Conservation (phyloP, 2,888 invertebrate genomes). For the Lasioglossum oenotherae region DNA sequence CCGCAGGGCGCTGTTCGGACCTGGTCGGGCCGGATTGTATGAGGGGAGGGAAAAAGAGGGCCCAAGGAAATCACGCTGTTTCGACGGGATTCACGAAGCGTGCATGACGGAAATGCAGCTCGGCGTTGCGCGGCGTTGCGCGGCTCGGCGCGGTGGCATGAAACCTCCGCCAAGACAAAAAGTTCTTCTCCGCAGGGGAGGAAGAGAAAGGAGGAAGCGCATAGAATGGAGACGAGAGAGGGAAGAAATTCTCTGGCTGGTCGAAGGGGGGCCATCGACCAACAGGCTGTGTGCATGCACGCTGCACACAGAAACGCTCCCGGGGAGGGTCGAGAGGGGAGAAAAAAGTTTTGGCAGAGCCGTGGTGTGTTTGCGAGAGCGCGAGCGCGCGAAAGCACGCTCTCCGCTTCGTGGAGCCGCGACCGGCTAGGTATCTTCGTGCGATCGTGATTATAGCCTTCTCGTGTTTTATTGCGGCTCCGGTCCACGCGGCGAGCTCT, state of each 20-base stretch:
- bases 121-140: slow-evolving; percentile 29
- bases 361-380: slow-evolving; percentile 29
- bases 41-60: slow-evolving; percentile 40
- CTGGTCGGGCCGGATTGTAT: background rate
- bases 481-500: slow-evolving; percentile 36
- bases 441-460: slow-evolving; percentile 80
- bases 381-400: slow-evolving; percentile 18
- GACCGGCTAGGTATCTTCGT: slow-evolving; percentile 63
- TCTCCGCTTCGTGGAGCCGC: slow-evolving; percentile 58
- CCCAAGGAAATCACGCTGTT: slow-evolving; percentile 66
- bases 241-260: slow-evolving; percentile 46
- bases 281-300: background rate
- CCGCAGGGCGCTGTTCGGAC: background rate
- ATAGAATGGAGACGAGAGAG: slow-evolving; percentile 50
- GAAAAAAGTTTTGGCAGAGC: slow-evolving; percentile 49
- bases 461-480: slow-evolving; percentile 80
- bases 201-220: slow-evolving; percentile 43
- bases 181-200: slow-evolving; percentile 55
- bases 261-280: slow-evolving; percentile 38
- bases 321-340: slow-evolving; percentile 35
- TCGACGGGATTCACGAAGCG: slow-evolving; percentile 70
- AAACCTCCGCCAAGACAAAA: slow-evolving; percentile 62
- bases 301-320: background rate
- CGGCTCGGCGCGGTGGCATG: slow-evolving; percentile 61
- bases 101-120: slow-evolving; percentile 72